phyloP scores from a whole-genome alignment of 1,140 invertebrate species.

The Acromyrmex charruanus region DNA sequence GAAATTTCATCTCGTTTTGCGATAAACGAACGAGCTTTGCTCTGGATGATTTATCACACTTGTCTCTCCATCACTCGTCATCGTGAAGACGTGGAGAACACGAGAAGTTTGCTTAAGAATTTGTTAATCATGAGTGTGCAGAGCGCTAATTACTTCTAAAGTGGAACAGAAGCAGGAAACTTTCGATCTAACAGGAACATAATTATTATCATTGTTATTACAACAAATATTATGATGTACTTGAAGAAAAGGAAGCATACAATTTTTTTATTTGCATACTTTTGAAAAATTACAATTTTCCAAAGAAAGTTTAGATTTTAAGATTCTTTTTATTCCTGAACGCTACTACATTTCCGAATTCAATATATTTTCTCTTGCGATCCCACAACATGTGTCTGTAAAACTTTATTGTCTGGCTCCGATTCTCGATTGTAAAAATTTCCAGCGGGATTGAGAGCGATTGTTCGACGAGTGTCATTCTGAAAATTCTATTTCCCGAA shows the following conservation, averaged over 20 bases:
- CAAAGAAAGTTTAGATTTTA: background rate
- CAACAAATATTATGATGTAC: too few relatives aligned
- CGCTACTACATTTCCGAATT: background rate
- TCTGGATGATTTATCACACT: slow-evolving; percentile 21
- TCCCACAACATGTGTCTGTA: slow-evolving; percentile 3
- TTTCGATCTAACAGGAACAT: background rate
- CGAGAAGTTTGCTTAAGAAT: slow-evolving; percentile 20
- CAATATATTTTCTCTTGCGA: background rate
- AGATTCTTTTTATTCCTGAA: background rate
- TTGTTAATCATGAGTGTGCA: slow-evolving; percentile 14
- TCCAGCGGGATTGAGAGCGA: background rate
- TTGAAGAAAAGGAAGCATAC: background rate
- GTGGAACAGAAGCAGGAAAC: background rate
- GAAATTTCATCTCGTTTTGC: slow-evolving; percentile 30
- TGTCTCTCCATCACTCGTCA: background rate
- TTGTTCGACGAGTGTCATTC: slow-evolving; percentile 18
- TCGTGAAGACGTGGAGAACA: slow-evolving; percentile 1
- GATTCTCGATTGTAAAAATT: slow-evolving; percentile 28
- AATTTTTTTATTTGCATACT: background rate
- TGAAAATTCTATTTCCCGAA: slow-evolving; percentile 28
- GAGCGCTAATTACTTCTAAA: slow-evolving; percentile 11
- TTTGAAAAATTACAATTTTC: background rate
- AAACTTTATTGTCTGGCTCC: slow-evolving; percentile 1
- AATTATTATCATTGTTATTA: background rate
- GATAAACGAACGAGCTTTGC: background rate